Conservation (phyloP, 2,113 vertebrate genomes). For the Brachypteracias leptosomus region DNA sequence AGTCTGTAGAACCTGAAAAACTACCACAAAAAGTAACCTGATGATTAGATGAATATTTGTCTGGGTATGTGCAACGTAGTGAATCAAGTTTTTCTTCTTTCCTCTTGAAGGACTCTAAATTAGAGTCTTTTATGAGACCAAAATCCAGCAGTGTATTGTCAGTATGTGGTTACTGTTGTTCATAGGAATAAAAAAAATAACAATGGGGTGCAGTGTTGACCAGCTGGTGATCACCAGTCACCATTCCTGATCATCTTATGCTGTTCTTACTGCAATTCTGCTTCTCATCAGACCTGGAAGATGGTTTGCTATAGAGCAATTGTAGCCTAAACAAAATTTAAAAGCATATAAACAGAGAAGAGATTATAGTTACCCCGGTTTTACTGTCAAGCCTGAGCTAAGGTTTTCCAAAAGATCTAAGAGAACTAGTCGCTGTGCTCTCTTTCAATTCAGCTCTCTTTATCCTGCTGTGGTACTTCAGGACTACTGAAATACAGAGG, state of each 20-base stretch:
- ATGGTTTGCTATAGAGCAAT: neutral
- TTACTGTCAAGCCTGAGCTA: neutral
- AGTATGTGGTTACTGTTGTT: neutral
- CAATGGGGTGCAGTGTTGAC: accelerated
- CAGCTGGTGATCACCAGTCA: neutral
- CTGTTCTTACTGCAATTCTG: neutral
- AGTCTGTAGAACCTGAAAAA: constrained; percentile 51
- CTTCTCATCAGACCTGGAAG: neutral
- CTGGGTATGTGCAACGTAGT: neutral
- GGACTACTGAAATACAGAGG: neutral
- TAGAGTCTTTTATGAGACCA: neutral
- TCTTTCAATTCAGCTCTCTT: neutral
- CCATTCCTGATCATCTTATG: neutral
- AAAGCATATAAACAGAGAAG: neutral
- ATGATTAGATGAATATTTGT: constrained; percentile 11
- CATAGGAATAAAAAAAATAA: neutral
- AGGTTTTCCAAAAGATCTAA: neutral
- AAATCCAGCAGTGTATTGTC: neutral
- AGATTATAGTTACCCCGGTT: neutral
- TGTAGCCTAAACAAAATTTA: neutral
- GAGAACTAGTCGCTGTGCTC: neutral
- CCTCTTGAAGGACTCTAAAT: neutral
- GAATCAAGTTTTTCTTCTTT: constrained; percentile 63
- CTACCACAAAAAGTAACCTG: neutral
- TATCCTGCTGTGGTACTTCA: neutral